Percentiles rank a stretch among this genome's conserved stretches.
phyloP scores from a whole-genome alignment of 37 sponge, comb jelly and placozoan species.

The Diacarnus erythraeanus region DNA sequence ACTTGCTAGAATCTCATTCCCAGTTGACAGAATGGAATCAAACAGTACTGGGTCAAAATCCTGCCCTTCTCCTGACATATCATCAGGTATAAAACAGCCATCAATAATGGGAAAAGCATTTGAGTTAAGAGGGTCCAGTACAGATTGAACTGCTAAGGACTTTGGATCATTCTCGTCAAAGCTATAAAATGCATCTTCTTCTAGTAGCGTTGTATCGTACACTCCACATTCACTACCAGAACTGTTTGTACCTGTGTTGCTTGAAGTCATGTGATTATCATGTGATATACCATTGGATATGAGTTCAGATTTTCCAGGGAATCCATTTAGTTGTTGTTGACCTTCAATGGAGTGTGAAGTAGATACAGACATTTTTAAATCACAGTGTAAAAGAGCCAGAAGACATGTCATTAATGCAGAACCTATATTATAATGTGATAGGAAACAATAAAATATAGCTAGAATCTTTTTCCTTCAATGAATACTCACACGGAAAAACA shows the following conservation, averaged over 20 bases:
- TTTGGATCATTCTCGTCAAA: neutral
- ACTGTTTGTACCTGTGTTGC: neutral
- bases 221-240: neutral
- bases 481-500: no score
- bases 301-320: neutral
- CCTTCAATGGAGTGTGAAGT: neutral
- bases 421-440: no score
- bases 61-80: neutral
- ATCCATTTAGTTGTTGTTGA: neutral
- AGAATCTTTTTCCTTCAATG: no score
- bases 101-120: neutral
- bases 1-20: neutral
- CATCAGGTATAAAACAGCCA: neutral
- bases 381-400: no score
- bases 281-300: neutral
- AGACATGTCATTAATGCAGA: no score
- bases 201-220: neutral
- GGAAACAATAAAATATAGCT: no score
- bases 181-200: neutral
- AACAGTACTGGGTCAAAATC: slow-evolving; percentile 1
- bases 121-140: neutral
- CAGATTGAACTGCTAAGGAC: neutral
- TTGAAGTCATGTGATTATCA: neutral
- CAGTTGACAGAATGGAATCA: slow-evolving; percentile 13
- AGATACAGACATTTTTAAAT: no score